A percentile compares a stretch with the other conserved stretches of the same genome.
Evolutionary conservation across 2,888 invertebrate genomes (phyloP).

Genomic region (Hydraecia micacea): DNA sequence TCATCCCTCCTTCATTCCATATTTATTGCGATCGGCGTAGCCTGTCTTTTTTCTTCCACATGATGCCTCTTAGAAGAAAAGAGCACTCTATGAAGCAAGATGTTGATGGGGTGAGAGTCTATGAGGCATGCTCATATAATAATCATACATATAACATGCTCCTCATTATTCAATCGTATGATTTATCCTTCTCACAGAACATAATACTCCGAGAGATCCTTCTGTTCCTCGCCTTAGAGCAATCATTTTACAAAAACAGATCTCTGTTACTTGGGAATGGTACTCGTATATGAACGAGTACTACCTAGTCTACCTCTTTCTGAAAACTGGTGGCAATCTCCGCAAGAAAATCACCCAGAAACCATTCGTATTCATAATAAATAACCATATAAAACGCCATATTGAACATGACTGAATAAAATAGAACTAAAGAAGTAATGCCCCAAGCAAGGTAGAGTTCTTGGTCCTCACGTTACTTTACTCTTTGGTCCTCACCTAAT

Average conservation of each 20-base stretch:
- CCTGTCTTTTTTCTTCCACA: neutral
- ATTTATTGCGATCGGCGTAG: neutral
- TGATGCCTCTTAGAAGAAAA: too few species aligned
- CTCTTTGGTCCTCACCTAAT: conserved; percentile 13
- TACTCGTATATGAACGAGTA: conserved; percentile 22
- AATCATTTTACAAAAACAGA: neutral
- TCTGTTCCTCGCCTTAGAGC: neutral
- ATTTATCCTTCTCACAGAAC: too few species aligned
- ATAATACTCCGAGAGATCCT: too few species aligned
- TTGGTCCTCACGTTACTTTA: conserved; percentile 21
- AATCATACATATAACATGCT: too few species aligned
- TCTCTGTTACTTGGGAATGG: neutral
- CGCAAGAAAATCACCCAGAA: neutral
- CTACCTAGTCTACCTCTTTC: neutral
- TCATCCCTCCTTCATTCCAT: neutral
- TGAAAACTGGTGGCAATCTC: neutral
- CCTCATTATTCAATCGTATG: neutral
- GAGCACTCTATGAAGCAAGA: too few species aligned
- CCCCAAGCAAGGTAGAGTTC: conserved; percentile 24
- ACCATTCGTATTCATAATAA: neutral
- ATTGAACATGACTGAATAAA: neutral
- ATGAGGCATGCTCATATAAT: neutral
- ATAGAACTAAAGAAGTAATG: neutral
- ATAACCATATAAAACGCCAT: too few species aligned
- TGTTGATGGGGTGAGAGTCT: too few species aligned